phyloP scores from a whole-genome alignment of 2,113 vertebrate genomes.

The Eulemur rufifrons region DNA sequence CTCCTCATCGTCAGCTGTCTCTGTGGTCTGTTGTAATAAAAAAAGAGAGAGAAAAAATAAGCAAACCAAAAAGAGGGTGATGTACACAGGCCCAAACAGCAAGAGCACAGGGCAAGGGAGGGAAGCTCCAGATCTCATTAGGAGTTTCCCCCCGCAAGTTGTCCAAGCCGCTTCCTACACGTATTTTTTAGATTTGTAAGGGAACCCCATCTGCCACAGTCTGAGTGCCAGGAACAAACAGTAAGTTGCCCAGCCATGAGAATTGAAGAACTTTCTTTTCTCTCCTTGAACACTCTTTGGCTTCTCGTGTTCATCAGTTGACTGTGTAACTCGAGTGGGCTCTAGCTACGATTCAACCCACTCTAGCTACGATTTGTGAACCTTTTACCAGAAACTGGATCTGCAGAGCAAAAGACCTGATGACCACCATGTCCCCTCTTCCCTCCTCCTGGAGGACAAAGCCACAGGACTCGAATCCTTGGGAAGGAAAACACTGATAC shows the following conservation, averaged over 20 bases:
- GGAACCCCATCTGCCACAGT: background rate
- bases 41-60: background rate
- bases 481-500: background rate
- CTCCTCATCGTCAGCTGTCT: slow-evolving; percentile 87
- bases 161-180: background rate
- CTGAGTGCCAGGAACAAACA: background rate
- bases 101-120: background rate
- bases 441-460: background rate
- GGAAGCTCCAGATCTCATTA: accelerated
- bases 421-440: background rate
- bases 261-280: background rate
- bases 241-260: background rate
- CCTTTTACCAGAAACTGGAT: background rate
- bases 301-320: background rate
- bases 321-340: background rate
- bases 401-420: background rate
- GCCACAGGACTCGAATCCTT: background rate
- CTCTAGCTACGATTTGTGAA: background rate
- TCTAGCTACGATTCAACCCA: background rate
- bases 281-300: background rate
- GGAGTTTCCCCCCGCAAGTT: background rate
- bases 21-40: slow-evolving; percentile 79
- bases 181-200: background rate
- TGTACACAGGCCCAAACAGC: too few species aligned
- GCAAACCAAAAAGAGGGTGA: background rate